Evolutionary conservation across 2,797 vertebrate genomes (phyloP).

Genomic region (Phataginus tricuspis): DNA sequence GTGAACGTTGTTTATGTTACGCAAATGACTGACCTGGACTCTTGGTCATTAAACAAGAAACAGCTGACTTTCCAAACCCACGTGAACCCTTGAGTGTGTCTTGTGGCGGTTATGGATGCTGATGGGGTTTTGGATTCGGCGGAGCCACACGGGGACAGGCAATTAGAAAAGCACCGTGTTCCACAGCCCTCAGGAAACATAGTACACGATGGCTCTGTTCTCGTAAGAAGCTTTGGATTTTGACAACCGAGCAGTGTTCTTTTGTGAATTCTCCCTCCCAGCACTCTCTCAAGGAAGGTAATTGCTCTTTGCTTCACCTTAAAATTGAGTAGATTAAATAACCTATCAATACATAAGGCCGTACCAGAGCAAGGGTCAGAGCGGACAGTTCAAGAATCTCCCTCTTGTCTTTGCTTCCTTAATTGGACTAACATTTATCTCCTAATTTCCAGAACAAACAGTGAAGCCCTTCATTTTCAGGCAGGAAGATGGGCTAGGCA

Average conservation of each 20-base stretch:
- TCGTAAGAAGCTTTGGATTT: neutral
- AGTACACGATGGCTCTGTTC: neutral
- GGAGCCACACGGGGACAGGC: neutral
- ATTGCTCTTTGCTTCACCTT: neutral
- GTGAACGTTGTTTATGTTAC: neutral
- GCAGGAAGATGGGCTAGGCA: neutral
- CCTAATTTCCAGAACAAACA: slow-evolving; percentile 4
- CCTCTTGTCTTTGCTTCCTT: neutral
- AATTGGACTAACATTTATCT: neutral
- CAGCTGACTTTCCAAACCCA: neutral
- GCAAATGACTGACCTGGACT: neutral
- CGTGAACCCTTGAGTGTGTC: neutral
- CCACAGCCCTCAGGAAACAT: neutral
- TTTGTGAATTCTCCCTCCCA: neutral
- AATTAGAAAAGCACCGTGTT: neutral
- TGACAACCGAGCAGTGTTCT: neutral
- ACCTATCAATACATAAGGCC: neutral
- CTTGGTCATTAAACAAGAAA: neutral
- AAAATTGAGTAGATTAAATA: neutral
- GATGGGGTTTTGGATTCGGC: neutral
- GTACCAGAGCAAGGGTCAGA: neutral
- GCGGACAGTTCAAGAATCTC: neutral
- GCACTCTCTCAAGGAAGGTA: neutral
- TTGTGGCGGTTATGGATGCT: neutral
- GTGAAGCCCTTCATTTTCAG: neutral